Evolutionary conservation across 2,797 vertebrate genomes (phyloP).

Genomic region (Pempheris klunzingeri): DNA sequence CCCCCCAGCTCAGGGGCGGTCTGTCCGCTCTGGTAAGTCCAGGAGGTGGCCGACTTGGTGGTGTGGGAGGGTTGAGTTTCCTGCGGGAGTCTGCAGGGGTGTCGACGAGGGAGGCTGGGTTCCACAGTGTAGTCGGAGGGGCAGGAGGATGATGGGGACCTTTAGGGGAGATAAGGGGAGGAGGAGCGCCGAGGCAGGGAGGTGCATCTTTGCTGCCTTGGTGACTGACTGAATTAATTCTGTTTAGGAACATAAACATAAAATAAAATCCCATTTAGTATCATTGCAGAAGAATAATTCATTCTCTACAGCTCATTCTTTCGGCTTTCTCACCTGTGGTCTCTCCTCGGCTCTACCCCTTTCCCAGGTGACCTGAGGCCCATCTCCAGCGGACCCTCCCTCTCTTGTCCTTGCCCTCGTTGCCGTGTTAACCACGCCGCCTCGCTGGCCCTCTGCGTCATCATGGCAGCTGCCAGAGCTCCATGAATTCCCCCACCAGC

Average conservation of each 20-base stretch:
- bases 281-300: neutral
- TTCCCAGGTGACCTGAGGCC: conserved; percentile 84
- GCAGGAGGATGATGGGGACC: conserved; percentile 61
- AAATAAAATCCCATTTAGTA: neutral
- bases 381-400: conserved; percentile 88
- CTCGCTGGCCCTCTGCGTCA: conserved; percentile 90
- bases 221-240: conserved; percentile 68
- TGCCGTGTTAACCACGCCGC: conserved; percentile 91
- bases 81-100: conserved; percentile 82
- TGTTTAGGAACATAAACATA: conserved; percentile 45
- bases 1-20: conserved; percentile 63
- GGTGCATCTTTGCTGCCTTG: conserved; percentile 69
- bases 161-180: conserved; percentile 89
- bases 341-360: conserved; percentile 86
- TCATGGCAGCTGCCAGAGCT: conserved; percentile 84
- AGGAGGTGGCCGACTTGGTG: conserved; percentile 65
- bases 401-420: conserved; percentile 89
- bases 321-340: conserved; percentile 85
- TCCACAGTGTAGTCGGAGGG: conserved; percentile 91
- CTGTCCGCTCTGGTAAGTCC: conserved; percentile 80
- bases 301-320: neutral
- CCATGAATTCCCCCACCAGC: conserved; percentile 65
- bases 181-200: conserved; percentile 90
- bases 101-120: conserved; percentile 90
- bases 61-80: conserved; percentile 76